phyloP scores from a whole-genome alignment of 2,888 invertebrate species.

The Lithosia quadra region DNA sequence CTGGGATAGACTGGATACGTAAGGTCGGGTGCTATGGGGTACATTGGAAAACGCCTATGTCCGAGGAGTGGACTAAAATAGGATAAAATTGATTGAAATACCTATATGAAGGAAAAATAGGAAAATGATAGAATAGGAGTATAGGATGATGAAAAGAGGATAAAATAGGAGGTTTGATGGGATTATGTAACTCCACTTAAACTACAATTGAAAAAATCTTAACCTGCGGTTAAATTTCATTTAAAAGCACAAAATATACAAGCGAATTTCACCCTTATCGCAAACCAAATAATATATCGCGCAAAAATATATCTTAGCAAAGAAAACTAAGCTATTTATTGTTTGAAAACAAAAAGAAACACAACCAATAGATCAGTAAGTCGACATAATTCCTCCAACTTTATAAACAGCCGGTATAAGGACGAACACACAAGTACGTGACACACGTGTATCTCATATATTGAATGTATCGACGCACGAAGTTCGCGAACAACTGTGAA shows the following conservation, averaged over 20 bases:
- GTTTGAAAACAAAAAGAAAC: constrained; percentile 9
- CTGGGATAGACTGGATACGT: too few species aligned
- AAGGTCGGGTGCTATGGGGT: too few species aligned
- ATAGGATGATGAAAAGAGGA: too few species aligned
- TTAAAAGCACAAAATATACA: too few species aligned
- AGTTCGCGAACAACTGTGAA: constrained; percentile 27
- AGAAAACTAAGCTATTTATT: constrained; percentile 1
- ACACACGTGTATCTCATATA: constrained; percentile 24
- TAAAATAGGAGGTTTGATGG: too few species aligned
- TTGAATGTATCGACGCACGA: constrained; percentile 24
- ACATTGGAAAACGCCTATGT: too few species aligned
- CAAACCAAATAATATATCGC: not conserved
- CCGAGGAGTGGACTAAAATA: too few species aligned
- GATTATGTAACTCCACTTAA: too few species aligned
- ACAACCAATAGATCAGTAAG: constrained; percentile 16
- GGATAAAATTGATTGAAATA: too few species aligned
- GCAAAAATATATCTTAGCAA: not conserved
- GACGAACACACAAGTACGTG: constrained; percentile 21
- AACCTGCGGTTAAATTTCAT: too few species aligned
- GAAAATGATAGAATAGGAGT: too few species aligned
- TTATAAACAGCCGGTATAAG: constrained; percentile 21
- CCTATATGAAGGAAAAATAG: too few species aligned
- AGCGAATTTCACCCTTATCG: constrained; percentile 1
- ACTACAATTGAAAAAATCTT: not conserved
- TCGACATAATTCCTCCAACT: constrained; percentile 25